Evolutionary conservation across 2,113 vertebrate genomes (phyloP).

Genomic region (Triplophysa siluroides): DNA sequence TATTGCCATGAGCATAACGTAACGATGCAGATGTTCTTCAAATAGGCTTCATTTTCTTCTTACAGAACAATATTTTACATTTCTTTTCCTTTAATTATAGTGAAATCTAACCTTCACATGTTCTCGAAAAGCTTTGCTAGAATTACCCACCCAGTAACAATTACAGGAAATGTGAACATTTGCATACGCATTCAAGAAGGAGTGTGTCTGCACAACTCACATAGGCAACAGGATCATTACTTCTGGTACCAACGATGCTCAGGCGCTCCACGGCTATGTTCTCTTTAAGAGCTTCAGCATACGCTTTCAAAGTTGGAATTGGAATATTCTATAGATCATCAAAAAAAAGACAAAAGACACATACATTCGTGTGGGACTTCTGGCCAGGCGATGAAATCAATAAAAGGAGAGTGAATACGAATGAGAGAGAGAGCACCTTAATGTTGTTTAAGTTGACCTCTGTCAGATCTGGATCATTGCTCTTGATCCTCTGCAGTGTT

Average conservation of each 20-base stretch:
- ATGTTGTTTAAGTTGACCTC: constrained; percentile 99
- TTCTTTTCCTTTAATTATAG: no score
- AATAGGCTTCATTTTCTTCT: no score
- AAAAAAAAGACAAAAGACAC: neutral
- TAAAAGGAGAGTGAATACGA: neutral
- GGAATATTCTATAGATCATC: constrained; percentile 87
- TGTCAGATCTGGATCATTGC: constrained; percentile 87
- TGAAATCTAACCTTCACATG: no score
- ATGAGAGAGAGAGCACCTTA: constrained; percentile 71
- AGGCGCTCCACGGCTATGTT: constrained; percentile 90
- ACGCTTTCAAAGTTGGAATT: constrained; percentile 86
- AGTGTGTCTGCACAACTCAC: constrained; percentile 74
- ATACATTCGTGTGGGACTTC: neutral
- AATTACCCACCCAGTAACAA: neutral
- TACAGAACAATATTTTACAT: no score
- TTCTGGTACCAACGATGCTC: constrained; percentile 94
- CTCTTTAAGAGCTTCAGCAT: constrained; percentile 86
- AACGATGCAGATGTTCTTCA: no score
- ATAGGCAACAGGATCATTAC: constrained; percentile 91
- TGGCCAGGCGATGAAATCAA: neutral
- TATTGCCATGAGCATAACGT: no score
- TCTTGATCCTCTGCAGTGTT: constrained; percentile 84
- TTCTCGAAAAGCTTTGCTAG: no score
- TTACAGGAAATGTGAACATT: neutral
- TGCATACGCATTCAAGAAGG: neutral